Evolutionary conservation across 2,797 vertebrate species (phyloP), one percentile per base, ranked within the genome.

Genomic region (Oryzias sinensis): DNA sequence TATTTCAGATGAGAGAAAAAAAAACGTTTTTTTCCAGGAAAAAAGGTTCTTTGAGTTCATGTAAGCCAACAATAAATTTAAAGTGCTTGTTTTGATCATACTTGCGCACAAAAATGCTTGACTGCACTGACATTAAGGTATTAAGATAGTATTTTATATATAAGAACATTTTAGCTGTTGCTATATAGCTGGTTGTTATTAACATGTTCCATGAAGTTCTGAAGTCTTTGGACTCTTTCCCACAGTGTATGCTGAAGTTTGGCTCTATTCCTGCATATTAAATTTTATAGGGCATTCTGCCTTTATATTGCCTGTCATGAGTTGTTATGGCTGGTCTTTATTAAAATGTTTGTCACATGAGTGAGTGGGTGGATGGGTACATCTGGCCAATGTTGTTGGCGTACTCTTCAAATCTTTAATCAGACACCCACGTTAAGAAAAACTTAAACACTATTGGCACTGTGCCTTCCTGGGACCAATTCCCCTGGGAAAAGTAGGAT

Each of bases 331-430:
- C 60, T 61, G 82, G 81, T 79, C 79, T 84, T 84, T 79, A 84
- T 89, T 89, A 88, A 90, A 91, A 70, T 79, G 82, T 85, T 89
- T 86, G 81, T 85, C 84, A 45, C 83, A 78, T 86, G 87, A 88
- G 78, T 9, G 70, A 81, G 74, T 69, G 77, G 82, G 85, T 77
- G 77, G 83, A 79, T 77, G 77, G 83, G 80, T 87, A 89, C 90
- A 91, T 90, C 89, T 91, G 89, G 88, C 72, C 65, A 65, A 73
- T 79, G 73, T 74, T 81, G 88, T 89, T 84, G 84, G 76, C 79
- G 56, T 75, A 77, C 72, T 79, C 62, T 72, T 59, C 49, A 54
- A 76, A 77, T 76, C 73, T 73, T 83, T 76, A 70, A 75, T 82
- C 73, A 75, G 69, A 83, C 82, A 79, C 75, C 79, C 40, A 80